A percentile compares a stretch with the other conserved stretches of the same genome.
These are phyloP conservation scores for Nyctalus aviator DNA, from an alignment of 2,797 vertebrate genomes.

Conservation along the genomic window DNA sequence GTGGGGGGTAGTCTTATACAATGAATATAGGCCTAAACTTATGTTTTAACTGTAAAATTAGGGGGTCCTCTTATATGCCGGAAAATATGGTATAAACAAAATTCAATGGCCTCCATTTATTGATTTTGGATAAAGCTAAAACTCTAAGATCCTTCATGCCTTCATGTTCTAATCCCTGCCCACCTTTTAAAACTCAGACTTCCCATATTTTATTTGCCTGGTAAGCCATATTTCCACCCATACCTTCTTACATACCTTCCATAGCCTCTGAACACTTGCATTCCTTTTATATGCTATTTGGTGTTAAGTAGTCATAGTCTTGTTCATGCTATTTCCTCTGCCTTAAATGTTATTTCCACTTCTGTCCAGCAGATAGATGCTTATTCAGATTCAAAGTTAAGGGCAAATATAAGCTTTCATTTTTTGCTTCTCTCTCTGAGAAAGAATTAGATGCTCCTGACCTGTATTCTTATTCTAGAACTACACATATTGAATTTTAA, in stretches of 20 bases:
- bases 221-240: not conserved
- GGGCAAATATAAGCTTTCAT: not conserved
- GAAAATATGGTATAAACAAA: not conserved
- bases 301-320: not conserved
- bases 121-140: not conserved
- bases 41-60: no score
- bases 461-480: not conserved
- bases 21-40: no score
- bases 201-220: not conserved
- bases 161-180: not conserved
- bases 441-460: not conserved
- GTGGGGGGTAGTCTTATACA: no score
- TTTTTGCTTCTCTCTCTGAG: not conserved
- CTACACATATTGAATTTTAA: not conserved
- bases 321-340: not conserved
- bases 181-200: not conserved
- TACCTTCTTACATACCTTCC: not conserved
- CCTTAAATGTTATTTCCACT: not conserved
- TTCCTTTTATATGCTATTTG: not conserved
- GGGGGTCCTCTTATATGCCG: no score
- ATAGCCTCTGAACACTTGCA: not conserved
- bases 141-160: not conserved
- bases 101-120: not conserved
- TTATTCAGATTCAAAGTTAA: not conserved
- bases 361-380: not conserved